Evolutionary conservation across 2,888 invertebrate species (phyloP).

Genomic region (Xestia sexstrigata): DNA sequence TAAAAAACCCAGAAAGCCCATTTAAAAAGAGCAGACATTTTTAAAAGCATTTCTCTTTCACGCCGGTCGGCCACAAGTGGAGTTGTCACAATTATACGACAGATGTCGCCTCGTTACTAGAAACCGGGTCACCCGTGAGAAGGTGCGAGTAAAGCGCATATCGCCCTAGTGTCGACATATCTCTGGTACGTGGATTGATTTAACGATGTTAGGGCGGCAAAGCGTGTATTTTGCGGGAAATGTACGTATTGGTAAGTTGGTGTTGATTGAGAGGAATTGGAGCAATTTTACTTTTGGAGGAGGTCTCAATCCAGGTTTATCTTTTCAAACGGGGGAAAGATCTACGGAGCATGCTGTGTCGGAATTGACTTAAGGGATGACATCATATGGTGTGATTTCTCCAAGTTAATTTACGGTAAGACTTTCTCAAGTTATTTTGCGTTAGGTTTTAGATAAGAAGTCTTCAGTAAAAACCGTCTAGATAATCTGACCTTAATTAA

Average conservation of each 20-base stretch:
- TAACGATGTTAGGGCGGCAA: conserved; percentile 38
- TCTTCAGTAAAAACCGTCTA: not conserved
- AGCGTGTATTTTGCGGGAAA: conserved; percentile 38
- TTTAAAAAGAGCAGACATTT: conserved; percentile 45
- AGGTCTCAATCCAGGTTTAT: not conserved
- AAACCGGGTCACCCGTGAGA: conserved; percentile 61
- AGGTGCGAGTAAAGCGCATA: conserved; percentile 42
- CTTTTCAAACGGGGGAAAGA: not conserved
- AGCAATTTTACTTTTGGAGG: conserved; percentile 8
- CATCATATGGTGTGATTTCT: not conserved
- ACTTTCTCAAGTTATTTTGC: not conserved
- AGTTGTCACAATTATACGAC: conserved; percentile 63
- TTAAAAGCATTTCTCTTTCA: conserved; percentile 47
- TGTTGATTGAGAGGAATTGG: conserved; percentile 29
- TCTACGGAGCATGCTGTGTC: not conserved
- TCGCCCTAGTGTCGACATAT: conserved; percentile 43
- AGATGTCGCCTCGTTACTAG: conserved; percentile 65
- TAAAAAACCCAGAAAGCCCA: conserved; percentile 10
- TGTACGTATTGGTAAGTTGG: conserved; percentile 11
- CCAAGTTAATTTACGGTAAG: not conserved
- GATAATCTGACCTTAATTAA: not conserved
- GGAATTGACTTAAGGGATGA: not conserved
- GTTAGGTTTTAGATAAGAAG: not conserved
- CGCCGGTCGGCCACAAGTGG: conserved; percentile 44
- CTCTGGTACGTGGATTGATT: conserved; percentile 42